Conservation (phyloP, 2,888 invertebrate species). For the Chydorus sphaericus region DNA sequence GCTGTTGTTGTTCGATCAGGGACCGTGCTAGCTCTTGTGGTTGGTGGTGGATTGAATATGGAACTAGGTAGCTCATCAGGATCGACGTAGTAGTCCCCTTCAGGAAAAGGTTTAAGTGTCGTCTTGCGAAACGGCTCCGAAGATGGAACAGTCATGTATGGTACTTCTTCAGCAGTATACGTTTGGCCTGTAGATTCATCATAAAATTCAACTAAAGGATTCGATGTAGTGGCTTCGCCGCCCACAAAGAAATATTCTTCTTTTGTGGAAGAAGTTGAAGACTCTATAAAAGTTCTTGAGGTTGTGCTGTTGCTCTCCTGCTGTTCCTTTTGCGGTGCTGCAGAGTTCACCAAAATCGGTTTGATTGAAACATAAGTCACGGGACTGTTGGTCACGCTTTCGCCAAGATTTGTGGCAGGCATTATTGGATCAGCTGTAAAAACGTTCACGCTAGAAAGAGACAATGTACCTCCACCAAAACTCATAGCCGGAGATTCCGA, state of each 20-base stretch:
- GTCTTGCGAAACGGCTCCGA: neutral
- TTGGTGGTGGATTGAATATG: neutral
- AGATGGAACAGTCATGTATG: neutral
- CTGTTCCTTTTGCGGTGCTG: too few species aligned
- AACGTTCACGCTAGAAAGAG: neutral
- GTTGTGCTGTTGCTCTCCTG: too few species aligned
- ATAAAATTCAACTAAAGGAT: too few species aligned
- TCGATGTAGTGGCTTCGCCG: too few species aligned
- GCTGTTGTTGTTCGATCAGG: neutral
- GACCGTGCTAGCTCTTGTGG: too few species aligned
- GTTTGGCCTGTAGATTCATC: too few species aligned
- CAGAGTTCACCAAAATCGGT: neutral
- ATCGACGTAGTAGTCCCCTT: neutral
- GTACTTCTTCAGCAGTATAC: neutral
- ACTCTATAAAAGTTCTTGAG: too few species aligned
- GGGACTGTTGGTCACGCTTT: neutral
- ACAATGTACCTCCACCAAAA: neutral
- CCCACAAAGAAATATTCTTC: too few species aligned
- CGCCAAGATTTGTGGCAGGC: neutral
- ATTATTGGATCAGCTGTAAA: neutral
- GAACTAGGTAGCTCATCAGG: slow-evolving; percentile 7
- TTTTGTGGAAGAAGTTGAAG: too few species aligned
- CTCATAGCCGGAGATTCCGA: too few species aligned
- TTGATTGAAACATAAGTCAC: neutral
- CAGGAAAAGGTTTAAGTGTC: neutral